Evolutionary conservation across 2,113 vertebrate genomes (phyloP), one percentile per base, ranked within the genome.

Genomic region (Nyctereutes procyonoides): DNA sequence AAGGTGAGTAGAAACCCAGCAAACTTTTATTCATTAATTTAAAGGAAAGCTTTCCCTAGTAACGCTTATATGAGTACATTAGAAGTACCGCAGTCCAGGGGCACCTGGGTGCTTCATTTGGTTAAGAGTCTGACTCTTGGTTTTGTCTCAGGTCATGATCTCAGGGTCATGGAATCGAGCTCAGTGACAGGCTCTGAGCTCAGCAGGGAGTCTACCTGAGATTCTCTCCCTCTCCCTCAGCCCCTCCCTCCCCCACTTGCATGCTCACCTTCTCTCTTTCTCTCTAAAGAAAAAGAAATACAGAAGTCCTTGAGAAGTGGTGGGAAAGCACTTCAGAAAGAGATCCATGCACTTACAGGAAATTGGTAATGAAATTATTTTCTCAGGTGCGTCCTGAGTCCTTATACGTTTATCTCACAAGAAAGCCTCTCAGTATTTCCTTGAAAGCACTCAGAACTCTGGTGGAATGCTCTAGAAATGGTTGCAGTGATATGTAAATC

Each of bases 11-110:
- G 43, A 79, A 93, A 86, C 32, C 20, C 69, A 95, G 22, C 26
- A 96, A 14, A 1, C 5, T 63, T 96, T 90, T 55, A 94, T 71
- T 73, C 58, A 95, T 91, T 90, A 87, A 87, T 38, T 73, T 92
- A 81, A 81, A 86, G 79, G 43, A 82, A 96, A 53, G 7, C 74
- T 88, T 88, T 32, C 38, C 24, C 8, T 9, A 71, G 51, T 30
- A 65, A 77, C 53, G 15, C 12, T 86, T 87, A n/a, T 15, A 30
- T 30, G 63, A 86, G 24, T 89, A 58, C 12, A 7, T 97, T 58
- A 58, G 76, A 96, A 93, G 79, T 88, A 35, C 8, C 35, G 22
- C 19, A 11, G 22, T 24, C 15, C 9, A 53, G 32, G 26, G 32
- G 67, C n/a, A 17, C 67, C n/a, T 10, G 67, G 67, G 3, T 35